Conservation (phyloP, 2,113 vertebrate genomes). For the Esox niger region DNA sequence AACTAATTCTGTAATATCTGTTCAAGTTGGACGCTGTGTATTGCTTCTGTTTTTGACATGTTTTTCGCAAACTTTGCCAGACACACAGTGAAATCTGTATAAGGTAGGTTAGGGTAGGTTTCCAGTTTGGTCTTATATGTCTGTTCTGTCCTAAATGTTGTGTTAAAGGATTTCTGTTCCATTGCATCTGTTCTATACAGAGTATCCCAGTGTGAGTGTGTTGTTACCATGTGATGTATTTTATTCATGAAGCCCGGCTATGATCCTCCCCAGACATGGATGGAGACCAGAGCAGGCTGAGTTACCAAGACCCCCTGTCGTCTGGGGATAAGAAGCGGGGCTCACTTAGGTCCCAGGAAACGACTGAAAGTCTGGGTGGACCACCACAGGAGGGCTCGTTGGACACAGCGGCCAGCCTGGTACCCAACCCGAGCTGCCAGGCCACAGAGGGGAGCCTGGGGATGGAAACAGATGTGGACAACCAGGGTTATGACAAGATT, state of each 20-base stretch:
- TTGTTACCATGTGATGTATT: not conserved
- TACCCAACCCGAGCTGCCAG: slow-evolving; percentile 40
- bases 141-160: no score
- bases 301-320: slow-evolving; percentile 48
- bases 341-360: slow-evolving; percentile 55
- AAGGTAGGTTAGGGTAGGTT: no score
- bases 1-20: not conserved
- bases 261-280: slow-evolving; percentile 71
- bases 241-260: not conserved
- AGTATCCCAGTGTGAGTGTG: no score
- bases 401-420: slow-evolving; percentile 33
- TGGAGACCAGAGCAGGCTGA: slow-evolving; percentile 62
- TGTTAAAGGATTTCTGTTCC: no score
- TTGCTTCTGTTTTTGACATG: not conserved
- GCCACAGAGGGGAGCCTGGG: slow-evolving; percentile 64
- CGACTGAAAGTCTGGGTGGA: slow-evolving; percentile 23
- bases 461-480: slow-evolving; percentile 61
- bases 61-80: not conserved
- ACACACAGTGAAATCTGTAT: no score
- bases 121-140: no score
- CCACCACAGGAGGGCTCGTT: slow-evolving; percentile 35
- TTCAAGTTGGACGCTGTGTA: no score
- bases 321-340: slow-evolving; percentile 34
- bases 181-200: no score
- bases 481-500: slow-evolving; percentile 69